These are phyloP conservation scores for Sorex fumeus DNA, from an alignment of 2,113 vertebrate species.

Conservation along the genomic window DNA sequence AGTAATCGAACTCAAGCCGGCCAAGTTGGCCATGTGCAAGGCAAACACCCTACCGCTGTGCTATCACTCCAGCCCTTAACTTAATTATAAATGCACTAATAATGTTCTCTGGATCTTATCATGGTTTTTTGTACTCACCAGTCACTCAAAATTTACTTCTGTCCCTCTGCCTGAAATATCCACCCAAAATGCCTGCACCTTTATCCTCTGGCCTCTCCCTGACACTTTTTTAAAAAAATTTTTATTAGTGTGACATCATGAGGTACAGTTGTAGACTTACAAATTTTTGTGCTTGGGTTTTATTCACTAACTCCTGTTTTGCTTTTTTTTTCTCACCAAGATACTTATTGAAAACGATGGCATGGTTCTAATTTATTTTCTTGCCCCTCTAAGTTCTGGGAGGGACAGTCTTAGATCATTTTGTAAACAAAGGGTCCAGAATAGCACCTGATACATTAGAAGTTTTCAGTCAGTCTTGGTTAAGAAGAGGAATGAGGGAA, in stretches of 20 bases:
- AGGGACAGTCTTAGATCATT: neutral
- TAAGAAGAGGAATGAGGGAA: neutral
- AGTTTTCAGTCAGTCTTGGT: rapidly evolving
- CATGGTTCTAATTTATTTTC: neutral
- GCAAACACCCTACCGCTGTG: no score
- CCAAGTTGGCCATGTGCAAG: no score
- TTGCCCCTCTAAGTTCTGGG: neutral
- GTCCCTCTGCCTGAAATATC: neutral
- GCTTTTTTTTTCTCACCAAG: neutral
- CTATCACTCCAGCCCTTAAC: no score
- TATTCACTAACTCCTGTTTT: neutral
- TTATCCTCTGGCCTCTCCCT: rapidly evolving
- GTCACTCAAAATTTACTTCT: neutral
- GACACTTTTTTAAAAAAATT: no score
- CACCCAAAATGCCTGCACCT: rapidly evolving
- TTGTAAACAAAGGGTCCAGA: neutral
- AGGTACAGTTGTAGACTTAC: no score
- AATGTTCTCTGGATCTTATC: neutral
- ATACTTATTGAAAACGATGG: neutral
- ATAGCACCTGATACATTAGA: neutral
- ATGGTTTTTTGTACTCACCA: neutral
- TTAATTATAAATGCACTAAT: neutral
- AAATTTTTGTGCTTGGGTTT: no score
- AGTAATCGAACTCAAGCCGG: no score
- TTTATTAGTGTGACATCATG: no score